Evolutionary conservation across 2,797 vertebrate genomes (phyloP).

Genomic region (Falco cherrug): DNA sequence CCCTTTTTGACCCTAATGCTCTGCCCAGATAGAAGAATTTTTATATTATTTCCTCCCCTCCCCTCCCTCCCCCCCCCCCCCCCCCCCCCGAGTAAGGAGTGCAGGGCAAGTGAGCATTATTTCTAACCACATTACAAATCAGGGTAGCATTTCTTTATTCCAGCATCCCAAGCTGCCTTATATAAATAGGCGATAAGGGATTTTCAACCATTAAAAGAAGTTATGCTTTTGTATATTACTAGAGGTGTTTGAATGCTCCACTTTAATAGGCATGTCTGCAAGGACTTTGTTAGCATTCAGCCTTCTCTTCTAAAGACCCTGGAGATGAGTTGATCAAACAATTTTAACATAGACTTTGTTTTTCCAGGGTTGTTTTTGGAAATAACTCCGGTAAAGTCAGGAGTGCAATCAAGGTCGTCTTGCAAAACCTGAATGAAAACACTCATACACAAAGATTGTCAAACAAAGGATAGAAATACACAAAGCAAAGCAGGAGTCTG

Average conservation of each 20-base stretch:
- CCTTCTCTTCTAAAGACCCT: not conserved
- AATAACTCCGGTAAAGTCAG: not conserved
- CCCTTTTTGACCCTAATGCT: not conserved
- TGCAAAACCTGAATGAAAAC: conserved; percentile 6
- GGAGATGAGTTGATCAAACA: not conserved
- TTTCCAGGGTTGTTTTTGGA: not conserved
- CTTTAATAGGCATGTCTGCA: not conserved
- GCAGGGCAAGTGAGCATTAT: not conserved
- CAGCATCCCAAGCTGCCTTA: not conserved
- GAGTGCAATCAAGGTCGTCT: not conserved
- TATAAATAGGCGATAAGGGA: not conserved
- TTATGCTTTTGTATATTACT: not conserved
- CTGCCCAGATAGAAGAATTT: not conserved
- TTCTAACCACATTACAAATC: not conserved
- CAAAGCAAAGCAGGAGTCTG: conserved; percentile 19
- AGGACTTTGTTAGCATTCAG: not conserved
- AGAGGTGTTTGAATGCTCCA: not conserved
- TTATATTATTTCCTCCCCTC: not conserved
- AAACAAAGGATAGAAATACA: not conserved
- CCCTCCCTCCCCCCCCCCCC: no score
- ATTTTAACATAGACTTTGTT: not conserved
- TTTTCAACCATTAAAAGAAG: not conserved
- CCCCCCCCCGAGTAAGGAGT: not conserved
- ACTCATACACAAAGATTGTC: not conserved
- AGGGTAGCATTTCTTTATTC: not conserved